Conservation (phyloP, 2,113 vertebrate species). For the Narcine bancroftii region DNA sequence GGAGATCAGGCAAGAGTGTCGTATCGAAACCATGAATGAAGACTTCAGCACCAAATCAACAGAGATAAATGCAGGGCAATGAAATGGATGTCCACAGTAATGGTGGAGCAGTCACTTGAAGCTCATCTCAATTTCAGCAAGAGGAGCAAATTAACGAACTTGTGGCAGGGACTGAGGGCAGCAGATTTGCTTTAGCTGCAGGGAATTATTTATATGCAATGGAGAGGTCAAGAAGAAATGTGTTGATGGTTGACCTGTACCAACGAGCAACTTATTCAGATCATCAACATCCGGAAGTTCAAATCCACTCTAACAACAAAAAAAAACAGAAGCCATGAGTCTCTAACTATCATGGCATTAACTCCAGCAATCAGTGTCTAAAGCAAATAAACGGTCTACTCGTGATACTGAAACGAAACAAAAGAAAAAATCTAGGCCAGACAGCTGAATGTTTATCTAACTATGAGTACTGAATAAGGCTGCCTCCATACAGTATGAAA, state of each 20-base stretch:
- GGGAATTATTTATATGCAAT: no score
- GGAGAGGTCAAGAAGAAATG: no score
- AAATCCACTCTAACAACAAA: not conserved
- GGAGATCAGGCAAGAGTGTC: no score
- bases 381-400: conserved; percentile 10
- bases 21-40: no score
- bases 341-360: not conserved
- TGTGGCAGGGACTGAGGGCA: no score
- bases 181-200: no score
- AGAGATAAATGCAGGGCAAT: no score
- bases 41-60: no score
- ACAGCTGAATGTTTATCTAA: not conserved
- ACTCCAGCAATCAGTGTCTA: not conserved
- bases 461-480: not conserved
- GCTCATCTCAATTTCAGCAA: no score
- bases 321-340: conserved; percentile 3
- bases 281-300: not conserved
- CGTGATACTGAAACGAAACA: not conserved
- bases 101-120: no score
- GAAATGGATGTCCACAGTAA: no score
- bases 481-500: not conserved
- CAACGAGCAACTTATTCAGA: not conserved
- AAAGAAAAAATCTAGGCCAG: not conserved
- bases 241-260: not conserved
- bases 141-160: no score